A percentile compares a stretch with the other conserved stretches of the same genome.
These are phyloP conservation scores for Tetropium fuscum DNA, from an alignment of 2,888 invertebrate genomes.

Conservation along the genomic window DNA sequence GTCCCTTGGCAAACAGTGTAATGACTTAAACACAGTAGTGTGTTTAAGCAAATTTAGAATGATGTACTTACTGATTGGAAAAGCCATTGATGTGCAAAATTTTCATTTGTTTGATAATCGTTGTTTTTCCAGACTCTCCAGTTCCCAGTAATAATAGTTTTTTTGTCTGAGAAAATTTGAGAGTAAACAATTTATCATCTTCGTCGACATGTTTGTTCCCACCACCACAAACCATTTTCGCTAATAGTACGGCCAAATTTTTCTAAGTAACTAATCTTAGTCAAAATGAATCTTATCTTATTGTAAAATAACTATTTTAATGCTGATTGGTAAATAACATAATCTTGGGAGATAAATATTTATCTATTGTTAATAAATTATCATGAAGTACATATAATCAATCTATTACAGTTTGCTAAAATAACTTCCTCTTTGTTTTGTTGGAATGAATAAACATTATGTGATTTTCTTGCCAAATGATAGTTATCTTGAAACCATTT, in stretches of 20 bases:
- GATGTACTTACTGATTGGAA: conserved; percentile 72
- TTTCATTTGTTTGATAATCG: conserved; percentile 89
- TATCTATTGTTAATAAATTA: conserved; percentile 8
- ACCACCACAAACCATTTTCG: conserved; percentile 39
- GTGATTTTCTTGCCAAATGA: too few relatives aligned
- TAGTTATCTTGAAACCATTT: too few relatives aligned
- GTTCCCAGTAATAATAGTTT: conserved; percentile 77
- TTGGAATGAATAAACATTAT: too few relatives aligned
- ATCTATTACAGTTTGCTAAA: too few relatives aligned
- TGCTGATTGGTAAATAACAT: conserved; percentile 22
- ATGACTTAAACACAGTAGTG: too few relatives aligned
- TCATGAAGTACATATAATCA: neutral
- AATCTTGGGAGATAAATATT: conserved; percentile 10
- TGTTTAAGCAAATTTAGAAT: too few relatives aligned
- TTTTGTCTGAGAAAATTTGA: conserved; percentile 61
- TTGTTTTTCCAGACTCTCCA: conserved; percentile 88
- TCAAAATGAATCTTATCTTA: conserved; percentile 13
- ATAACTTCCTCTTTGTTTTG: too few relatives aligned
- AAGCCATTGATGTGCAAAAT: conserved; percentile 86
- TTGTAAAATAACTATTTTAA: conserved; percentile 17
- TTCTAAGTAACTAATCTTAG: neutral
- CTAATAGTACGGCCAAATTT: neutral
- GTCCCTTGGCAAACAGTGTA: too few relatives aligned
- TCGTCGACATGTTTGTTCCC: conserved; percentile 33
- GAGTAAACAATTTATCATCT: conserved; percentile 46